Evolutionary conservation across 1,140 invertebrate species (phyloP), one percentile per base, ranked within the genome.

Genomic region (Andrena cerasifolii): DNA sequence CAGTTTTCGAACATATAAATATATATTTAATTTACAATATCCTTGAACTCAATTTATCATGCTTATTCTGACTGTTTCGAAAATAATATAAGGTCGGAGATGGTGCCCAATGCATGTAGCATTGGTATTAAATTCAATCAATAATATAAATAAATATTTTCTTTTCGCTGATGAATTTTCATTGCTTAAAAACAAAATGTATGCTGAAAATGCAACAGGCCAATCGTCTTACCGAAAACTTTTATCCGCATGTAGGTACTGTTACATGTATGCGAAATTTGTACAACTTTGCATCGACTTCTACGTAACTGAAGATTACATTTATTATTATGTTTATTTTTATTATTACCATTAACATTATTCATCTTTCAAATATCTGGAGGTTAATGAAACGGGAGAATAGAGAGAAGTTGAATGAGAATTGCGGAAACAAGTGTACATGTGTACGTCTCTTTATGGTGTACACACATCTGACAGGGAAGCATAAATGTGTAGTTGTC

Each of bases 381-480:
- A 12, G 12, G 18, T 12, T 3, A 3, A 0, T 24, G 51, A 56
- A 28, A 43, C 8, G 7, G 54, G 12, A 54, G 40, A n/a, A 16
- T 28, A 16, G 58, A 53, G 58, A 24, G 53, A 45, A 77, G n/a
- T 24, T 43, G 21, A 47, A 31, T 31, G 31, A 26, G 33, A 47
- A 24, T 68, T 45, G 14, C 28, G 36, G 49, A 18, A 73, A 49
- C 47, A 61, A 26, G 75, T 51, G 33, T 43, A n/a, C n/a, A 53
- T 24, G 40, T 7, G n/a, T 12, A 21, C 26, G 54, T 12, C 24
- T 74, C 51, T 83, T 59, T 63, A 74, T 73, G 26, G 63, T 6
- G 31, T 53, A 67, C 58, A 67, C 67, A 56, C 58, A 75, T 58
- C 6, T 3, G 58, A 51, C 31, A 36, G 40, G 16, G 12, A 36